These are phyloP conservation scores for Ophion slaviceki DNA, from an alignment of 2,888 invertebrate genomes.

Conservation along the genomic window DNA sequence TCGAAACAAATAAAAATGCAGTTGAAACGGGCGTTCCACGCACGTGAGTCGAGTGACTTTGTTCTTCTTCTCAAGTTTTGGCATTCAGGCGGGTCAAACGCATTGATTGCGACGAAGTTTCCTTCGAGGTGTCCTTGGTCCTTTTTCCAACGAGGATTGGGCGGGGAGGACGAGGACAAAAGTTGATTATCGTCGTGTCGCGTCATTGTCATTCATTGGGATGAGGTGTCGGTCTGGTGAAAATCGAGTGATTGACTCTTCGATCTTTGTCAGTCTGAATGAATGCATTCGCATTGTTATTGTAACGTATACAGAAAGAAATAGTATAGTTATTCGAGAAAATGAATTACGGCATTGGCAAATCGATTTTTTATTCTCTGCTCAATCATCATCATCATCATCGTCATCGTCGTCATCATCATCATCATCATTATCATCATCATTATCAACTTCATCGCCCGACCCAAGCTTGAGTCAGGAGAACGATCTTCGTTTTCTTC, in stretches of 20 bases:
- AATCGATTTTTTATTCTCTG: no score
- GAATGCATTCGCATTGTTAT: not conserved
- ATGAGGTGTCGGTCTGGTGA: slow-evolving; percentile 4
- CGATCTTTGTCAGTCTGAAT: slow-evolving; percentile 16
- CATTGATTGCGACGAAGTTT: not conserved
- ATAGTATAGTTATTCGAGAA: not conserved
- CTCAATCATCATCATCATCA: no score
- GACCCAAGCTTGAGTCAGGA: no score
- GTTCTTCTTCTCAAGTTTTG: not conserved
- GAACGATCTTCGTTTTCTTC: no score
- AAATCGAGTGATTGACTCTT: slow-evolving; percentile 43
- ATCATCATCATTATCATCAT: no score
- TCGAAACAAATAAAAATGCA: not conserved
- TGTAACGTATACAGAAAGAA: not conserved
- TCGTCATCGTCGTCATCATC: no score
- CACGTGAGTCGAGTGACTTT: not conserved
- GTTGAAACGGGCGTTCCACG: no score
- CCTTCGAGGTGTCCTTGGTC: not conserved
- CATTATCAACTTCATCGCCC: no score
- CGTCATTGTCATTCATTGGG: slow-evolving; percentile 10
- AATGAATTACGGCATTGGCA: not conserved
- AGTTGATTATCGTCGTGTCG: slow-evolving; percentile 15
- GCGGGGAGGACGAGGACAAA: not conserved
- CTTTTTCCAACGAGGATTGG: not conserved
- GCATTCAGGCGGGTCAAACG: not conserved